Conservation (phyloP, 2,797 vertebrate species). For the Darevskia nairensis region DNA sequence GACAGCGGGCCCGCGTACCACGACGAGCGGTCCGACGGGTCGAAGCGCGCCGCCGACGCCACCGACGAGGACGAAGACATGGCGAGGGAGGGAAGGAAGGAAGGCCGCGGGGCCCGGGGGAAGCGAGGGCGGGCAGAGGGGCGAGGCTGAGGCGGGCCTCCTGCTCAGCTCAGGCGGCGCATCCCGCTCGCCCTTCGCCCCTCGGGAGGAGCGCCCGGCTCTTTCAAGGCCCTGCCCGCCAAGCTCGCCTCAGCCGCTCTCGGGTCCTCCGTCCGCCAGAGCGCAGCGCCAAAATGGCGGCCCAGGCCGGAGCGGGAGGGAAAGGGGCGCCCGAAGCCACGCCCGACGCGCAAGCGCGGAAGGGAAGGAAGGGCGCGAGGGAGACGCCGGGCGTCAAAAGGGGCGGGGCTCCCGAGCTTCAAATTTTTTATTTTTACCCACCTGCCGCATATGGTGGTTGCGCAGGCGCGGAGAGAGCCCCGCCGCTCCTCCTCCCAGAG, state of each 20-base stretch:
- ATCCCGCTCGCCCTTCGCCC: slow-evolving; percentile 10
- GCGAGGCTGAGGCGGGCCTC: slow-evolving; percentile 45
- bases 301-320: slow-evolving; percentile 18
- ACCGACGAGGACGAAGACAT: slow-evolving; percentile 73
- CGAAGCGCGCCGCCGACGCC: slow-evolving; percentile 89
- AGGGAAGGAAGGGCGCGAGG: not conserved
- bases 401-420: not conserved
- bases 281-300: slow-evolving; percentile 66
- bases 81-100: not conserved
- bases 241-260: not conserved
- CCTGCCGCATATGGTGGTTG: no score
- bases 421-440: no score
- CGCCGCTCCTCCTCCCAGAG: no score
- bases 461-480: no score
- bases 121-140: slow-evolving; percentile 41
- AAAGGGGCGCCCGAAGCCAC: not conserved
- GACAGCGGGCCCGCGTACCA: slow-evolving; percentile 98
- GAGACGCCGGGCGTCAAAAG: not conserved
- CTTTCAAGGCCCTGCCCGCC: no score
- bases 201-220: slow-evolving; percentile 7
- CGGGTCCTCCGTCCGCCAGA: not conserved
- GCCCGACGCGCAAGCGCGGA: slow-evolving; percentile 11
- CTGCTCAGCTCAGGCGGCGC: slow-evolving; percentile 58
- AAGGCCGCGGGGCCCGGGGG: slow-evolving; percentile 56
- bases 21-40: slow-evolving; percentile 91